Percentiles rank a stretch among this genome's conserved stretches.
phyloP scores from a whole-genome alignment of 2,888 invertebrate species.

The Eupithecia subumbrata region DNA sequence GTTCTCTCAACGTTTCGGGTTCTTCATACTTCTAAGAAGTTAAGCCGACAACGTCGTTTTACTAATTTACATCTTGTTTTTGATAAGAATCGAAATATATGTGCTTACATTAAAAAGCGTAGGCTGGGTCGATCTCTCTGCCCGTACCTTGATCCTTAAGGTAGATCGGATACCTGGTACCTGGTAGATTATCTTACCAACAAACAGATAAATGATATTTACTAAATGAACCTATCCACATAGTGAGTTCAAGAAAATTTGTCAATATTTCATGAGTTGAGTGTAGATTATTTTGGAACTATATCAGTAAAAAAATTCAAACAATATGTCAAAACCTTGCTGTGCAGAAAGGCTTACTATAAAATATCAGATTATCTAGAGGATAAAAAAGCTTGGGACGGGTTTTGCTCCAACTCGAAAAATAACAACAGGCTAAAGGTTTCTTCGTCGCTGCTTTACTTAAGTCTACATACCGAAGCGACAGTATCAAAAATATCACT shows the following conservation, averaged over 20 bases:
- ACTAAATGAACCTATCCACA: too few relatives aligned
- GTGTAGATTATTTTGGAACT: too few relatives aligned
- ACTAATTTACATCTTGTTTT: constrained; percentile 31
- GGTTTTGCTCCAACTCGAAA: too few relatives aligned
- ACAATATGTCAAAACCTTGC: too few relatives aligned
- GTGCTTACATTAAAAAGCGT: constrained; percentile 15
- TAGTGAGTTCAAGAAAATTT: neutral
- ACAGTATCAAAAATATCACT: too few relatives aligned
- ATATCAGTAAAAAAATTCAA: too few relatives aligned
- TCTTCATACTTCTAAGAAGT: neutral
- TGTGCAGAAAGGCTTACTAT: too few relatives aligned
- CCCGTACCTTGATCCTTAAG: neutral
- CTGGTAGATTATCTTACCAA: neutral
- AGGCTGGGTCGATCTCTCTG: neutral
- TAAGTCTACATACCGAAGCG: too few relatives aligned
- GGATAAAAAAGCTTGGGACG: too few relatives aligned
- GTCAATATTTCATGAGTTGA: neutral
- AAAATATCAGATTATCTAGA: too few relatives aligned
- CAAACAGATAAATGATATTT: neutral
- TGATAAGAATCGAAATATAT: constrained; percentile 24
- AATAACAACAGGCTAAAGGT: too few relatives aligned
- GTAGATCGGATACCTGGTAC: neutral
- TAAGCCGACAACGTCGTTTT: constrained; percentile 4
- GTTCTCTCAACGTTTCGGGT: neutral
- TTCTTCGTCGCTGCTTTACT: too few relatives aligned